phyloP scores from a whole-genome alignment of 1,140 invertebrate species.

The Arctopsyche grandis region DNA sequence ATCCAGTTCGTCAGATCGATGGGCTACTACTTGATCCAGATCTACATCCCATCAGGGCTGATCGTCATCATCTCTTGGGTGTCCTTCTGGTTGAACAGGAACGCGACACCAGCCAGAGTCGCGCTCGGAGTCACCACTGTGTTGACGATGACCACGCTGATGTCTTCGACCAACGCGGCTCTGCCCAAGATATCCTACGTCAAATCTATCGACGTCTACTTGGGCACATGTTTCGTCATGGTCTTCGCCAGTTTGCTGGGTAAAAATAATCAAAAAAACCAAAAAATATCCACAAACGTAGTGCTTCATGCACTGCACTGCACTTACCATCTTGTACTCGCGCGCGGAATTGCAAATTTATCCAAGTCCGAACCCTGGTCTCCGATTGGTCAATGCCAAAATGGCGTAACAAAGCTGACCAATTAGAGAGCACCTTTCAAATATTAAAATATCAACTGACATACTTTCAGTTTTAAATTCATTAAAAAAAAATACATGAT shows the following conservation, averaged over 20 bases:
- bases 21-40: conserved; percentile 99
- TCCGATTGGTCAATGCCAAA: too few relatives aligned
- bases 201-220: conserved; percentile 97
- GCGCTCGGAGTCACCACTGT: conserved; percentile 97
- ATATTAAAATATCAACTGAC: too few relatives aligned
- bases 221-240: conserved; percentile 98
- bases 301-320: too few relatives aligned
- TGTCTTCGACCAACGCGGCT: conserved; percentile 98
- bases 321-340: too few relatives aligned
- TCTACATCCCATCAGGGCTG: conserved; percentile 97
- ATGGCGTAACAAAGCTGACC: too few relatives aligned
- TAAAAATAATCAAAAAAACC: conserved; percentile 67
- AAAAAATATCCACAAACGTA: not conserved
- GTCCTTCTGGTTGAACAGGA: conserved; percentile 91
- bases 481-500: too few relatives aligned
- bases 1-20: conserved; percentile 98
- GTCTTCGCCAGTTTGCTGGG: conserved; percentile 94
- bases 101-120: conserved; percentile 96
- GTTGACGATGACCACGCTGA: conserved; percentile 98
- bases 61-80: conserved; percentile 99
- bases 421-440: too few relatives aligned
- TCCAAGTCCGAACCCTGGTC: too few relatives aligned
- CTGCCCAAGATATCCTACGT: conserved; percentile 98
- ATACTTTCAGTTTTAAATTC: too few relatives aligned
- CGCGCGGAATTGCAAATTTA: too few relatives aligned